Base-by-base conservation (phyloP, 2,888 invertebrate species). In the Notodonta dromedarius region DNA sequence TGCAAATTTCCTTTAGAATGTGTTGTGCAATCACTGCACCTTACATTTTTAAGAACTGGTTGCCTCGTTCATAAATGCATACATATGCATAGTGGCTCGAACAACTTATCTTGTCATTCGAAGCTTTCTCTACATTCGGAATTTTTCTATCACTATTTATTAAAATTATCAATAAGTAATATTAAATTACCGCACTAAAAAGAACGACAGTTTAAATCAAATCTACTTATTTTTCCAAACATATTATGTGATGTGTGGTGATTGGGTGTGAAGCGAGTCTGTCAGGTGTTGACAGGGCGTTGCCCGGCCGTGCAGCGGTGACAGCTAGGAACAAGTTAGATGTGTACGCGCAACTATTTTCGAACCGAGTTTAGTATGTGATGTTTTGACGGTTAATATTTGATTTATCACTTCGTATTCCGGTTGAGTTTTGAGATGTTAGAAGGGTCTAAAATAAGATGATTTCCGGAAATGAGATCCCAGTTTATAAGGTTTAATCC, bases 221-320 rank as follows among this genome's bases (percentile, higher is more conserved):
- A 60, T 54, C 50, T 60, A 58, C 62, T 62, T 58, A 60, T 67
- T 56, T 71, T 67, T 63, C 63, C 61, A 64, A 69, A 69, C 70
- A 71, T 70, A 73, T 76, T 76, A 73, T 78, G 79, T 82, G 80
- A 79, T 81, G 79, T 73, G 61, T 69, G 74, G 77, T 76, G 84
- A 88, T 87, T 84, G 83, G 78, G 88, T 85, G 87, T 85, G 80
- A 83, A 84, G 76, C 69, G 76, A 71, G 73, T 60, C 63, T 70
- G 56, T 62, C 66, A 54, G n/a, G 57, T 69, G 83, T 67, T 84
- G 89, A 87, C 88, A 87, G 77, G 70, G 62, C 59, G 74, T 71
- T 73, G 75, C 78, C 83, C 82, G 78, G 54, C 79, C 76, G 75
- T 78, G 67, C 69, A 74, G 66, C 71, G 63, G 63, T 69, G 73